Evolutionary conservation across 2,888 invertebrate genomes (phyloP).

Genomic region (Arrhopalites spinosus): DNA sequence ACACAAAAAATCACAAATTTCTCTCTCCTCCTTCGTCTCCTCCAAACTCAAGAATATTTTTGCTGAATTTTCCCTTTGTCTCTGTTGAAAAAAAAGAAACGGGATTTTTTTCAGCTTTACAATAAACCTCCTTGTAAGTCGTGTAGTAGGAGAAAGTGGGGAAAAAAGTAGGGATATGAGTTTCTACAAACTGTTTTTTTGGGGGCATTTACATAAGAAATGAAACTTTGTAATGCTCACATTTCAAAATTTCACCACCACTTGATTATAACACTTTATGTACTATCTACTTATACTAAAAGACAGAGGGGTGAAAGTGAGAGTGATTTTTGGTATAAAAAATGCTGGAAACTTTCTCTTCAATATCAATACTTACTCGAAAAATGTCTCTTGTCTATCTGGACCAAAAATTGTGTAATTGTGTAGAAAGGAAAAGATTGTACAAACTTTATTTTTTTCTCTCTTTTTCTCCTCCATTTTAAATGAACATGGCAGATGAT

Average conservation of each 20-base stretch:
- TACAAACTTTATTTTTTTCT: constrained; percentile 52
- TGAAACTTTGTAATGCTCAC: too few species aligned
- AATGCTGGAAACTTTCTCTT: too few species aligned
- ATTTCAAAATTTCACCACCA: too few species aligned
- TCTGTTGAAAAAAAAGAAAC: not conserved
- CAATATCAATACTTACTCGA: not conserved
- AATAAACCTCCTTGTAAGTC: too few species aligned
- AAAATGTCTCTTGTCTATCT: not conserved
- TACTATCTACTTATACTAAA: too few species aligned
- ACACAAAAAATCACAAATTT: not conserved
- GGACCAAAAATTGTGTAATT: not conserved
- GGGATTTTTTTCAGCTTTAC: not conserved
- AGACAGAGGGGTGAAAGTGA: too few species aligned
- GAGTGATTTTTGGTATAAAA: too few species aligned
- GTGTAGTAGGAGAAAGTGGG: too few species aligned
- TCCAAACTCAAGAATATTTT: not conserved
- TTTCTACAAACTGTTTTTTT: too few species aligned
- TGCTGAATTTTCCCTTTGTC: not conserved
- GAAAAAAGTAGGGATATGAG: too few species aligned
- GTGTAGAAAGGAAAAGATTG: constrained; percentile 41
- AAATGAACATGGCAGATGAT: not conserved
- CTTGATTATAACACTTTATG: too few species aligned
- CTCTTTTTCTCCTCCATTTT: not conserved
- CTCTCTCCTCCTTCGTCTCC: not conserved
- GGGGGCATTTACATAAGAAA: too few species aligned